Evolutionary conservation across 2,888 invertebrate genomes (phyloP), one percentile per base, ranked within the genome.

Genomic region (Arctia plantaginis): DNA sequence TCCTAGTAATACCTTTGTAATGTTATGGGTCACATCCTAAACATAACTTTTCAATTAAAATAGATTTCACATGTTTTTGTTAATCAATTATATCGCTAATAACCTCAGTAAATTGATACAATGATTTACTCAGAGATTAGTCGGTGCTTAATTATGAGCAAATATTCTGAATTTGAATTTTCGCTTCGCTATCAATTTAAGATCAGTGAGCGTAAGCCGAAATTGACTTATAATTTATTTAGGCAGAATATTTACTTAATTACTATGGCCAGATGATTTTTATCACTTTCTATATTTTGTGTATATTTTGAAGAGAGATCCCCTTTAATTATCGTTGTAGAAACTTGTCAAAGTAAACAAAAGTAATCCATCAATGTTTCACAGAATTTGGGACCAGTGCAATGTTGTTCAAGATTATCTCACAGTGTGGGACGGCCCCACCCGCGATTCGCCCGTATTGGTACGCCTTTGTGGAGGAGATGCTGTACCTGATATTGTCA

Each of bases 381-480:
- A 72, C 90, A 98, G 98, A 91, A 97, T 98, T 77, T 98, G 98
- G 97, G 97, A 98, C 92, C 97, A 98, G 92, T 98, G 98, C 92
- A 98, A 98, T 90, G 97, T 97, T 85, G 97, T 97, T 77, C 98
- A 98, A 91, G 98, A 98, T 93, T 98, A 97, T 90, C 94, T 98
- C 82, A 98, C 98, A 47, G 97, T 98, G 72, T 97, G 97, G 96
- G 98, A 98, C 89, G 98, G 98, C 0, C 96, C 97, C 59, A 97
- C 97, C 27, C 96, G 96, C 23, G 96, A 96, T 72, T 97, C 97
- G n/a, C 97, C 98, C 0, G 96, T 98, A 15, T 93, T 98, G 76
- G 97, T 98, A 12, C 96, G 98, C 78, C 96, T 98, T 77, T 98
- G 98, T 90, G 98, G 98, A 10, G 98, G 98, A 1, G 98, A 98